Percentiles rank a stretch among this genome's conserved stretches.
Conservation (phyloP, 2,797 vertebrate genomes). For the Agapornis canus region DNA sequence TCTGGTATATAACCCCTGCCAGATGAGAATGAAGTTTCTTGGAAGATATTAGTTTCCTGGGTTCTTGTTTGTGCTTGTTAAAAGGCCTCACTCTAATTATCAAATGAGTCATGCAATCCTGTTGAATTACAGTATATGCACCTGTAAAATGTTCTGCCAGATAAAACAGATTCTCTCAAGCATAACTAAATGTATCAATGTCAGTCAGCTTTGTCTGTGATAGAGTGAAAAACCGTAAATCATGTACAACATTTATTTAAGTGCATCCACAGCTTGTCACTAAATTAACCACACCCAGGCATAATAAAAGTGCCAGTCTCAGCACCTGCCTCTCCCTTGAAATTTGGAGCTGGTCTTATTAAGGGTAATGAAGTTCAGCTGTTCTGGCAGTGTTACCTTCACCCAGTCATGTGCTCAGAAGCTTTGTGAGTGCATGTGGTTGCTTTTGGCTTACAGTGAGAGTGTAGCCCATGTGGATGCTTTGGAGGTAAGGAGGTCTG, state of each 20-base stretch:
- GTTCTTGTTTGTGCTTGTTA: not conserved
- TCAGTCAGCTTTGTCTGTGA: not conserved
- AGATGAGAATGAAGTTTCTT: not conserved
- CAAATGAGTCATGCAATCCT: not conserved
- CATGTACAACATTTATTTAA: not conserved
- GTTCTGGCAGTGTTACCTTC: not conserved
- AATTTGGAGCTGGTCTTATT: not conserved
- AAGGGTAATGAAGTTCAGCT: not conserved
- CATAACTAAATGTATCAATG: not conserved
- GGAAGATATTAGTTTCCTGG: not conserved
- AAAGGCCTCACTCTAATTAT: not conserved
- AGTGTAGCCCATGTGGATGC: rapidly evolving
- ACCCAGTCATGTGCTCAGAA: rapidly evolving
- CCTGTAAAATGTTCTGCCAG: not conserved
- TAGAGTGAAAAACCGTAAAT: not conserved
- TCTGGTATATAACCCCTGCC: not conserved
- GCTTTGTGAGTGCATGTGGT: rapidly evolving
- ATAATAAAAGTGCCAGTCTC: not conserved
- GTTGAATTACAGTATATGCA: not conserved
- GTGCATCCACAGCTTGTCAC: not conserved
- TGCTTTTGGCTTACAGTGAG: not conserved
- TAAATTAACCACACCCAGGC: not conserved
- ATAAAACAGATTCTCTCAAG: not conserved
- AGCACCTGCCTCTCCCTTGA: not conserved
- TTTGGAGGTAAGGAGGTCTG: not conserved